Base-by-base conservation (phyloP, 2,797 vertebrate species). In the Ara ararauna region DNA sequence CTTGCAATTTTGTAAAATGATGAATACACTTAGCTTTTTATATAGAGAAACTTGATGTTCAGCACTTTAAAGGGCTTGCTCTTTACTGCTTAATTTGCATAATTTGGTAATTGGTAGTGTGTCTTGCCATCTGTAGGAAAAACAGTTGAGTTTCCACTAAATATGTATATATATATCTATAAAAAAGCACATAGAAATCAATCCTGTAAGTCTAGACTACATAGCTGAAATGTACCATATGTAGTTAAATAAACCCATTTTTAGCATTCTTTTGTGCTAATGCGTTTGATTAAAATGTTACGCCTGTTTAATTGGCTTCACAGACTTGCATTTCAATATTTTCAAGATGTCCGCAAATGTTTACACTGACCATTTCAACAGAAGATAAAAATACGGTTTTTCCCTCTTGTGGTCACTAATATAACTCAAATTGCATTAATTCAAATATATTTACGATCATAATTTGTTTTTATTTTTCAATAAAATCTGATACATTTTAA, bases 81-180 rank as follows among this genome's bases (percentile, higher is more conserved):
- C 87, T 85, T 95, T 89, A 64, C 32, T 61, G 30, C 40, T n/a
- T 92, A 32, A 77, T 86, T 89, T 92, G 62, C 30, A 70, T 48
- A 81, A 86, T 51, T 61, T 92, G 54, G 65, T 71, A 93, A 87
- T 90, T 93, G 58, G 54, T 85, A 50, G 38, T n/a, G 7, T 83
- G 47, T 84, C 76, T 89, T 85, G 30, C 89, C 85, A 87, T 94
- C 85, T 94, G 95, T 86, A 85, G 42, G 45, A 86, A 84, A 90
- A 90, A 75, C 21, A 83, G n/a, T 78, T 84, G 61, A 42, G 61
- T 94, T 87, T 91, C n/a, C 50, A 72, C 66, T 79, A 90, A 91
- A 73, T 83, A n/a, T 62, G 14, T 73, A 23, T 79, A 9, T 79
- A 9, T 79, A 10, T 72, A 26, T 65, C 30, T 93, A 11, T 77